Percentiles rank a stretch among this genome's conserved stretches.
phyloP scores from a whole-genome alignment of 2,888 invertebrate genomes.

The Heliconius aoede region DNA sequence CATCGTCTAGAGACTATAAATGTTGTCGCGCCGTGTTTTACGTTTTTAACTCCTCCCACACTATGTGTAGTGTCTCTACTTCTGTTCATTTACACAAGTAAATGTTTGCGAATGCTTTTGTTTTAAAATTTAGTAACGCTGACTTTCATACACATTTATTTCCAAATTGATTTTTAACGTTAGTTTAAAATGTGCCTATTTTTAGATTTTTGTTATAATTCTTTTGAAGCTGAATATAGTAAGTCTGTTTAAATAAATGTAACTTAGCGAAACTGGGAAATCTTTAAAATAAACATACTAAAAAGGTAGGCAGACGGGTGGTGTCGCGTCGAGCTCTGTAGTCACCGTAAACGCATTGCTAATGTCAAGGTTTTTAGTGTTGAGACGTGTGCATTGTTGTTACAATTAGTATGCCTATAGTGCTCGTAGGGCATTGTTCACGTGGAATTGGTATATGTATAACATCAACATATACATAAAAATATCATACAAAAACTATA shows the following conservation, averaged over 20 bases:
- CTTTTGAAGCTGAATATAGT: neutral
- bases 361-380: conserved; percentile 40
- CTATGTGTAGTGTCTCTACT: neutral
- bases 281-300: neutral
- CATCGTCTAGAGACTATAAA: neutral
- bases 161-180: no score
- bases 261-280: neutral
- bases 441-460: neutral
- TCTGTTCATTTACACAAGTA: neutral
- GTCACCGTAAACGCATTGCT: conserved; percentile 30
- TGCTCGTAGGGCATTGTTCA: conserved; percentile 9
- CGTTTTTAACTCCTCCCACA: neutral
- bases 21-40: neutral
- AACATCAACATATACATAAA: no score
- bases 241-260: neutral
- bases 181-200: no score
- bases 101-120: conserved; percentile 9
- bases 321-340: conserved; percentile 1
- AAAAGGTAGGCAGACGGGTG: neutral
- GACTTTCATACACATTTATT: neutral
- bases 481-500: no score
- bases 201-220: neutral
- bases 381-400: conserved; percentile 34
- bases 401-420: conserved; percentile 33
- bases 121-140: neutral